Evolutionary conservation across 2,888 invertebrate genomes (phyloP).

Genomic region (Ceramica pisi): DNA sequence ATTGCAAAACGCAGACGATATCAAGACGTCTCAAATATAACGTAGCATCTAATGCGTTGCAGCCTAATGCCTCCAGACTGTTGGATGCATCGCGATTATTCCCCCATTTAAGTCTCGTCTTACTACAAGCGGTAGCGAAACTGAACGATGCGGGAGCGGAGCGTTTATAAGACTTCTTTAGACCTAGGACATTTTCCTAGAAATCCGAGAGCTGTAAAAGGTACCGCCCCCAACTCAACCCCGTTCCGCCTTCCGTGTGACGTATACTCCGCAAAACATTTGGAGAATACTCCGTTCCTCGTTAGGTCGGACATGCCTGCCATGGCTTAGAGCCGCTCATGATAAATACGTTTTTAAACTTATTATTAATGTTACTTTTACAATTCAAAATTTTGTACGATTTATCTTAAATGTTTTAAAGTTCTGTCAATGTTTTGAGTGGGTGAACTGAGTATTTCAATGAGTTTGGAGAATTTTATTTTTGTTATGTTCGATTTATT

Average conservation of each 20-base stretch:
- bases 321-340: slow-evolving; percentile 60
- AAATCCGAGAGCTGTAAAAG: slow-evolving; percentile 5
- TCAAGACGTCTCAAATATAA: slow-evolving; percentile 56
- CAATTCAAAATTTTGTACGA: slow-evolving; percentile 58
- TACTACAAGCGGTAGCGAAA: slow-evolving; percentile 18
- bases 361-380: slow-evolving; percentile 71
- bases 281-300: slow-evolving; percentile 75
- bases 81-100: slow-evolving; percentile 84
- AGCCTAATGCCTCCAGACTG: slow-evolving; percentile 56
- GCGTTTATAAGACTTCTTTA: neutral
- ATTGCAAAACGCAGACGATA: slow-evolving; percentile 57
- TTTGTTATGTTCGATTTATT: slow-evolving; percentile 22
- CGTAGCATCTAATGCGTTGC: slow-evolving; percentile 64
- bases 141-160: neutral
- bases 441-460: slow-evolving; percentile 50
- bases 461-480: slow-evolving; percentile 53
- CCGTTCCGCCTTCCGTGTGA: slow-evolving; percentile 61
- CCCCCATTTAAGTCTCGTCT: slow-evolving; percentile 73
- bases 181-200: slow-evolving; percentile 1
- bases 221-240: slow-evolving; percentile 16
- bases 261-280: slow-evolving; percentile 72
- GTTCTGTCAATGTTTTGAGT: slow-evolving; percentile 56
- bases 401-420: slow-evolving; percentile 63
- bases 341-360: slow-evolving; percentile 75
- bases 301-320: slow-evolving; percentile 80